These are phyloP conservation scores for Halesus radiatus DNA, from an alignment of 1,140 invertebrate species.

Conservation along the genomic window DNA sequence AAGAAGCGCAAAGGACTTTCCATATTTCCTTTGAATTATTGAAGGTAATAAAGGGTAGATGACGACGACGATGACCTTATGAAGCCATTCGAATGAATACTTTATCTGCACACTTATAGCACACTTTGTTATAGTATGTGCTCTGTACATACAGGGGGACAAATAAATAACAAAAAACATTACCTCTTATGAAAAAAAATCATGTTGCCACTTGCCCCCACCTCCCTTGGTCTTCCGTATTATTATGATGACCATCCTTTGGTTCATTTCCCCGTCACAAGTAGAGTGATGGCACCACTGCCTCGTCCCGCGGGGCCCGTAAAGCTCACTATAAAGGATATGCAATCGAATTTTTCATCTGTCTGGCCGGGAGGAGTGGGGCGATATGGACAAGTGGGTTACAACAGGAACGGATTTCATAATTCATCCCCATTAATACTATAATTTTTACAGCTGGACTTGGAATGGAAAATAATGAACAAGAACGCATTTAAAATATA, in stretches of 20 bases:
- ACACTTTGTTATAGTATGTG: too few species aligned
- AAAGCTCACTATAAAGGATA: conserved; percentile 46
- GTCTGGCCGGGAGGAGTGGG: conserved; percentile 20
- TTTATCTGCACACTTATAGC: too few species aligned
- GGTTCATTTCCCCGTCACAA: background rate
- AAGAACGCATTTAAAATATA: too few species aligned
- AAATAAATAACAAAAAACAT: too few species aligned
- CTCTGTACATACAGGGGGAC: too few species aligned
- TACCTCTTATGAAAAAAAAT: too few species aligned
- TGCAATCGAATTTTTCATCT: conserved; percentile 54
- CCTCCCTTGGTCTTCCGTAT: background rate
- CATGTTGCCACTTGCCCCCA: background rate
- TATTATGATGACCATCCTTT: conserved; percentile 12
- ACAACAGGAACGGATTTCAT: background rate
- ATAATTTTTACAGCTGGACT: too few species aligned
- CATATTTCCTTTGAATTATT: too few species aligned
- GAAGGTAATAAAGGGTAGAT: background rate
- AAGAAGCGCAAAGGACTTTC: too few species aligned
- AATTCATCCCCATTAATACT: too few species aligned
- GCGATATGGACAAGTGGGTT: background rate
- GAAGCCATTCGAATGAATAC: background rate
- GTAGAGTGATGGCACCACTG: background rate
- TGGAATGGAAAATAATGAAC: too few species aligned
- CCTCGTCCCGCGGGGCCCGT: conserved; percentile 32
- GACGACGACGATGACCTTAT: conserved; percentile 7